Evolutionary conservation across 2,888 invertebrate species (phyloP).

Genomic region (Galerucella pusilla): DNA sequence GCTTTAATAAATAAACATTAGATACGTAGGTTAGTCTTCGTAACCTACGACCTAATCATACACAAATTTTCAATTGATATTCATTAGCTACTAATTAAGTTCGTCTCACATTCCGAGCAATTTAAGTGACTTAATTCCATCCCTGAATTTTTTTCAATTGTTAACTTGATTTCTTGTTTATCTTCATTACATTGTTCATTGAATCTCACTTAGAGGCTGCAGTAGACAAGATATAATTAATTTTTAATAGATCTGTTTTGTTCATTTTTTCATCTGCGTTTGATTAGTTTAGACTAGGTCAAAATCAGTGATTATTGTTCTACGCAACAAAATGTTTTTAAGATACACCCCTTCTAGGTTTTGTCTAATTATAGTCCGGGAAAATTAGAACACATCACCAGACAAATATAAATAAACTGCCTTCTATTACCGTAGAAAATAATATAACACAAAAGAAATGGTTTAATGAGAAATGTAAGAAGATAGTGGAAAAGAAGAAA

Average conservation of each 20-base stretch:
- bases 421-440: too few species aligned
- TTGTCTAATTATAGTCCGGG: too few species aligned
- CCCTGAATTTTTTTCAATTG: slow-evolving; percentile 28
- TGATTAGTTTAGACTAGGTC: neutral
- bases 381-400: too few species aligned
- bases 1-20: neutral
- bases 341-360: too few species aligned
- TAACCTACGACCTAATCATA: slow-evolving; percentile 49
- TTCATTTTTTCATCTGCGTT: neutral
- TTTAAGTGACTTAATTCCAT: slow-evolving; percentile 27
- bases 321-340: too few species aligned
- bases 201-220: neutral
- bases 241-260: slow-evolving; percentile 27
- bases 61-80: slow-evolving; percentile 49
- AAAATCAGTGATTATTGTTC: neutral
- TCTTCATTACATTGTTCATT: slow-evolving; percentile 11
- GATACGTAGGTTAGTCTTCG: slow-evolving; percentile 36
- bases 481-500: too few species aligned
- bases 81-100: slow-evolving; percentile 42
- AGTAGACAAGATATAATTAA: slow-evolving; percentile 8
- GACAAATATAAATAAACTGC: too few species aligned
- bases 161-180: slow-evolving; percentile 27
- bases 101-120: slow-evolving; percentile 32
- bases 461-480: too few species aligned
- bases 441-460: too few species aligned